These are phyloP conservation scores for Apeltes quadracus DNA, from an alignment of 2,113 vertebrate genomes.

Conservation along the genomic window DNA sequence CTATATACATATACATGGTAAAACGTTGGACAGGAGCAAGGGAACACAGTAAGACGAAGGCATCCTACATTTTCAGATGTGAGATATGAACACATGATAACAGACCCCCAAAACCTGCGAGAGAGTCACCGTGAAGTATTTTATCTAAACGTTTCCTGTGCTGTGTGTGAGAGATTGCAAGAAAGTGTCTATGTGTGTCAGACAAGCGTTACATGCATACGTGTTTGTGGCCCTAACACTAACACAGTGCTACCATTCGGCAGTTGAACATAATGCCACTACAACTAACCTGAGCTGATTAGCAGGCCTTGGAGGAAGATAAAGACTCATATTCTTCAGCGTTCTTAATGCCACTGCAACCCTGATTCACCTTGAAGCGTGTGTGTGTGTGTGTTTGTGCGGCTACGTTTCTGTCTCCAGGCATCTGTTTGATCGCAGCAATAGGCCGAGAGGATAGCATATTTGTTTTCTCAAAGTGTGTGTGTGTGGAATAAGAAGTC, in stretches of 20 bases:
- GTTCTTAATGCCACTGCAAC: constrained; percentile 25
- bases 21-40: constrained; percentile 56
- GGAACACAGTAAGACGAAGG: constrained; percentile 30
- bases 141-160: constrained; percentile 18
- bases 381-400: constrained; percentile 8
- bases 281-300: constrained; percentile 25
- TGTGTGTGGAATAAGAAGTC: constrained; percentile 58
- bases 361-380: constrained; percentile 24
- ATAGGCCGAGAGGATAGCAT: constrained; percentile 56
- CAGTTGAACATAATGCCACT: constrained; percentile 14
- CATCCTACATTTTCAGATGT: constrained; percentile 30
- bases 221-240: constrained; percentile 24
- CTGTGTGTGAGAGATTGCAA: background rate
- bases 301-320: constrained; percentile 20
- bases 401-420: constrained; percentile 26
- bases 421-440: constrained; percentile 52
- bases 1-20: constrained; percentile 39
- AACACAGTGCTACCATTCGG: constrained; percentile 36
- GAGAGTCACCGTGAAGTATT: constrained; percentile 20
- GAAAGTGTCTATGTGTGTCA: background rate
- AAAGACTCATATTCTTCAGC: constrained; percentile 17
- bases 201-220: constrained; percentile 16
- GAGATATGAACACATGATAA: constrained; percentile 40
- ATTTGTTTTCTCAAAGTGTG: constrained; percentile 71
- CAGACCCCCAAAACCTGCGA: constrained; percentile 9